Conservation (phyloP, 2,888 invertebrate genomes). For the Cheilosia soror region DNA sequence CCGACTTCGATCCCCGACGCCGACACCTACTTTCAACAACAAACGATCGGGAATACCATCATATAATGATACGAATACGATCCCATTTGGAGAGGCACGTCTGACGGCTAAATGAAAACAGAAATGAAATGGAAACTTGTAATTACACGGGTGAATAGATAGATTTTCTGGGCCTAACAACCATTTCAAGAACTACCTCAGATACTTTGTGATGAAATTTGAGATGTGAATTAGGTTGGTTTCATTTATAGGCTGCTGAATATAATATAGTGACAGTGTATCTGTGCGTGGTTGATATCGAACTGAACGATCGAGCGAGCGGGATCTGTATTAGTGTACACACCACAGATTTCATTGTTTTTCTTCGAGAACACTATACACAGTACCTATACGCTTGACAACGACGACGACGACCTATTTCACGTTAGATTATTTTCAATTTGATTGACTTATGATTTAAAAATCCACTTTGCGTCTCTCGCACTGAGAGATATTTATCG, state of each 20-base stretch:
- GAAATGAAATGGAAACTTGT: slow-evolving; percentile 75
- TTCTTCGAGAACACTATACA: slow-evolving; percentile 15
- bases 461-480: slow-evolving; percentile 75
- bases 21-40: slow-evolving; percentile 59
- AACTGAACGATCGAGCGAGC: slow-evolving; percentile 52
- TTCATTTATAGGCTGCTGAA: slow-evolving; percentile 45
- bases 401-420: slow-evolving; percentile 66
- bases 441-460: slow-evolving; percentile 75
- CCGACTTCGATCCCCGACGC: slow-evolving; percentile 26
- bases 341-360: slow-evolving; percentile 36
- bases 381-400: slow-evolving; percentile 22
- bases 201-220: slow-evolving; percentile 70
- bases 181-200: slow-evolving; percentile 71
- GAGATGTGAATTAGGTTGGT: slow-evolving; percentile 74
- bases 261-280: not conserved
- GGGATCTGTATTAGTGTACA: slow-evolving; percentile 35
- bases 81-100: slow-evolving; percentile 56
- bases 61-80: slow-evolving; percentile 40
- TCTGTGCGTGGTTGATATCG: slow-evolving; percentile 41
- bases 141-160: slow-evolving; percentile 75
- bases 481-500: slow-evolving; percentile 69
- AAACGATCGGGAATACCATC: slow-evolving; percentile 32
- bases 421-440: slow-evolving; percentile 74
- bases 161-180: slow-evolving; percentile 63
- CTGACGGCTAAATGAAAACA: slow-evolving; percentile 41